Base-by-base conservation (phyloP, 2,113 vertebrate genomes). In the Bothrops jararaca region DNA sequence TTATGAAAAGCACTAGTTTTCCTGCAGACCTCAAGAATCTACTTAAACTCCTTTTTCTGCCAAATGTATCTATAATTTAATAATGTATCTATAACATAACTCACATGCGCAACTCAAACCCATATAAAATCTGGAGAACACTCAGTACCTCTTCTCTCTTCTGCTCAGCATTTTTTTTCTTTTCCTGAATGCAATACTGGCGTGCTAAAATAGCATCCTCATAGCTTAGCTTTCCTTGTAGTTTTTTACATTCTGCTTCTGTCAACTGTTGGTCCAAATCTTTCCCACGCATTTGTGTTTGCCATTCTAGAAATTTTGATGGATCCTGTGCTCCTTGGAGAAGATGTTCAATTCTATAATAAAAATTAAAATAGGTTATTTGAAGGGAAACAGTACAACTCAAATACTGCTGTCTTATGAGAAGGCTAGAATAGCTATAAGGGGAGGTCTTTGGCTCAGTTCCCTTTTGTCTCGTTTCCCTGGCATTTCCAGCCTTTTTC, bases 221-320 rank as follows among this genome's bases (percentile, higher is more conserved):
- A 0, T 97, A 96, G 95, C 98, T 98, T 64, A 99, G 98, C 92
- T 97, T 98, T 18, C 98, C 98, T 93, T 97, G 98, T 88, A 99
- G 96, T 39, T 96, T 96, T 86, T 97, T 97, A 85, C 96, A 98
- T 90, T 98, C 98, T 52, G 93, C 94, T 26, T 95, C 97, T 6
- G 96, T 97, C 95, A 98, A 94, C 95, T 98, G 96, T 88, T 98
- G 97, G 94, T 98, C 97, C 92, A 96, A 42, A 95, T 98, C 98
- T 96, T 96, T 98, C 24, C 97, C 97, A 53, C 94, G 97, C 98
- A 98, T 98, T 95, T 98, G 98, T 94, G 96, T 98, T 96, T 99
- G 98, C 98, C 98, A 98, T 96, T 98, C 97, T 1, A 98, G 96
- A 96, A 98, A 99, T 89, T 98, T 97, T 0, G 98, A 98, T 12